A percentile compares a stretch with the other conserved stretches of the same genome.
Conservation (phyloP, 2,888 invertebrate species). For the Ectropis crepuscularia region DNA sequence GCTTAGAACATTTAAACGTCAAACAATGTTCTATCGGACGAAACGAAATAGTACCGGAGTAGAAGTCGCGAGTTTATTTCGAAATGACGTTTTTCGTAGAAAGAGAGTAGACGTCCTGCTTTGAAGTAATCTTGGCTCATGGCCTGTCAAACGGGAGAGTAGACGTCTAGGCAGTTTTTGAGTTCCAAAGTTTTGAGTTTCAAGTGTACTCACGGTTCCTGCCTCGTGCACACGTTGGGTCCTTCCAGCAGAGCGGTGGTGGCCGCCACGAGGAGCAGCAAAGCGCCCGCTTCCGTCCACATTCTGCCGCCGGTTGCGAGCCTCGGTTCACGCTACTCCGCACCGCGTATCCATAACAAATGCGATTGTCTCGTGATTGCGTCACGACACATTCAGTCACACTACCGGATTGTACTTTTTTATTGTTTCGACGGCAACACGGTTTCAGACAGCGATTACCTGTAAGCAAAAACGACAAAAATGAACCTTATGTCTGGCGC, state of each 20-base stretch:
- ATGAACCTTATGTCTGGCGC: too few species aligned
- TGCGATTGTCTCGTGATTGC: conserved; percentile 63
- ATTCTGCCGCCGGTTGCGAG: conserved; percentile 51
- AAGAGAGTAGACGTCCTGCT: too few species aligned
- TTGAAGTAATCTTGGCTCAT: too few species aligned
- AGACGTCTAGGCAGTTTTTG: too few species aligned
- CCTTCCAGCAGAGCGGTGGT: conserved; percentile 84
- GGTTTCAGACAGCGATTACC: conserved; percentile 25
- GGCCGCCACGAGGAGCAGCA: conserved; percentile 57
- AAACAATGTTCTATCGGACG: too few species aligned
- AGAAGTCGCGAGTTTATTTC: too few species aligned
- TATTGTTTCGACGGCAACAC: conserved; percentile 29
- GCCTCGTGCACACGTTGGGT: conserved; percentile 91
- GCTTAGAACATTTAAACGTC: too few species aligned
- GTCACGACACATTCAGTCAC: conserved; percentile 61
- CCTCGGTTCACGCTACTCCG: conserved; percentile 55
- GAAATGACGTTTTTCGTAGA: too few species aligned
- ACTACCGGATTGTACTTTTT: conserved; percentile 41
- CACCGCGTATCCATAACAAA: conserved; percentile 72
- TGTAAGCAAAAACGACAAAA: conserved; percentile 27
- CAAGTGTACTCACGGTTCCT: conserved; percentile 71
- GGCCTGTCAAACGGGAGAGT: too few species aligned
- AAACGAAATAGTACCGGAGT: too few species aligned
- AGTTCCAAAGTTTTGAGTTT: not conserved
- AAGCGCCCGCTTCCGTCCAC: conserved; percentile 61